Conservation (phyloP, 2,797 vertebrate genomes). For the Platyrinchus mystaceus region DNA sequence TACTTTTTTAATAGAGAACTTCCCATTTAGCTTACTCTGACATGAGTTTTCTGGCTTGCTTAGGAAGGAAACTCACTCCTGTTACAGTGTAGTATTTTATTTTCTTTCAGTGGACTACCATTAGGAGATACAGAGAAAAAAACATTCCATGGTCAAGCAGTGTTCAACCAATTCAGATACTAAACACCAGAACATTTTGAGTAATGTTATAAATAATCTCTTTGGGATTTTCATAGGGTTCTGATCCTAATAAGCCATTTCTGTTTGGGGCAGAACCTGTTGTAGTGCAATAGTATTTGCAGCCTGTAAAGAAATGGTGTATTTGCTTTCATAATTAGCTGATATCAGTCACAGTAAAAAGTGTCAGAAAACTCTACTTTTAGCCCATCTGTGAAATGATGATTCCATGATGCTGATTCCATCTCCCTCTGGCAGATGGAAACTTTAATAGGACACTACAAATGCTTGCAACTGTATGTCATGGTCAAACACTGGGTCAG, state of each 20-base stretch:
- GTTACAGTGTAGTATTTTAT: background rate
- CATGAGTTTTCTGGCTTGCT: background rate
- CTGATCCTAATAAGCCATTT: background rate
- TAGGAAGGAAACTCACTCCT: background rate
- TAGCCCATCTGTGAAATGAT: background rate
- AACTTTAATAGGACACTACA: background rate
- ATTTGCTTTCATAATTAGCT: background rate
- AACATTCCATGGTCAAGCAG: background rate
- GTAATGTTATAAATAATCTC: background rate
- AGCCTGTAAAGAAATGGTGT: background rate
- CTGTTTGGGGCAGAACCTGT: background rate
- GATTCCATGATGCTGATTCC: background rate
- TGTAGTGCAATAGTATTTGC: background rate
- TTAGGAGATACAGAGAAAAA: background rate
- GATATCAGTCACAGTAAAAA: background rate
- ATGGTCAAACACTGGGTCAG: background rate
- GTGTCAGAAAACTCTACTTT: background rate
- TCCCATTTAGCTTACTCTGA: background rate
- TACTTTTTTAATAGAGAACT: background rate
- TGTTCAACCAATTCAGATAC: background rate
- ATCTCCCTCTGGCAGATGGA: background rate
- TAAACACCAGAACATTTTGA: background rate
- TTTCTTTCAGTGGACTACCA: background rate
- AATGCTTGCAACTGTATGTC: background rate
- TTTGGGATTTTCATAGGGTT: background rate